These are phyloP conservation scores for Troides helena DNA, from an alignment of 2,888 invertebrate genomes.

Conservation along the genomic window DNA sequence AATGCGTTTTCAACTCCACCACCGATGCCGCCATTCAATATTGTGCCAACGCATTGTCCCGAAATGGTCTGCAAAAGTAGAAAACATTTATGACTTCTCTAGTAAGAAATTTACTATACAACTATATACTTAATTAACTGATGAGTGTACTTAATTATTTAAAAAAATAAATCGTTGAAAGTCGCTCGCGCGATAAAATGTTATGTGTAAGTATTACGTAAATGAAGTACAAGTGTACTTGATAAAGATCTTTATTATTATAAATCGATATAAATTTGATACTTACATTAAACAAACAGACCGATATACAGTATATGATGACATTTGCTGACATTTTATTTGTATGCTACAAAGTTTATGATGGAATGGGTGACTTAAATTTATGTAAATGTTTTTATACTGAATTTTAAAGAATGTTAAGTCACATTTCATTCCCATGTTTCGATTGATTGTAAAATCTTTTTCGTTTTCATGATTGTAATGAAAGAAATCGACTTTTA, in stretches of 20 bases:
- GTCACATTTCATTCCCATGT: constrained; percentile 27
- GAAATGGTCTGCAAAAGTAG: constrained; percentile 12
- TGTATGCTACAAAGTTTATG: constrained; percentile 28
- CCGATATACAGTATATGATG: constrained; percentile 22
- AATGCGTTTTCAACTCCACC: constrained; percentile 6
- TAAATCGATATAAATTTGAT: constrained; percentile 9
- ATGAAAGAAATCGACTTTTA: constrained; percentile 28
- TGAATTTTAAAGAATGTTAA: constrained; percentile 27
- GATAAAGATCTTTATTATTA: not conserved
- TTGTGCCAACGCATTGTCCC: constrained; percentile 17
- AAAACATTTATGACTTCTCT: not conserved
- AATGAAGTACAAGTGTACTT: not conserved
- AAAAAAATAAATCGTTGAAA: not conserved
- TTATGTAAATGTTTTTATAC: constrained; percentile 31
- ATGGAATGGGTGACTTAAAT: constrained; percentile 27
- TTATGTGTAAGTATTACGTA: not conserved
- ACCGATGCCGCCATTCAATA: constrained; percentile 16
- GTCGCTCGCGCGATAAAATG: constrained; percentile 15
- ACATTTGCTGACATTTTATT: constrained; percentile 30
- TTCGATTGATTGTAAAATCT: constrained; percentile 29
- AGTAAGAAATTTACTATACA: too few species aligned
- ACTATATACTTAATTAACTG: too few species aligned
- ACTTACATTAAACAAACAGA: constrained; percentile 26
- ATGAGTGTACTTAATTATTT: not conserved
- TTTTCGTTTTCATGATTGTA: constrained; percentile 26